Conservation (phyloP, 2,113 vertebrate genomes). For the Bombycilla garrulus region DNA sequence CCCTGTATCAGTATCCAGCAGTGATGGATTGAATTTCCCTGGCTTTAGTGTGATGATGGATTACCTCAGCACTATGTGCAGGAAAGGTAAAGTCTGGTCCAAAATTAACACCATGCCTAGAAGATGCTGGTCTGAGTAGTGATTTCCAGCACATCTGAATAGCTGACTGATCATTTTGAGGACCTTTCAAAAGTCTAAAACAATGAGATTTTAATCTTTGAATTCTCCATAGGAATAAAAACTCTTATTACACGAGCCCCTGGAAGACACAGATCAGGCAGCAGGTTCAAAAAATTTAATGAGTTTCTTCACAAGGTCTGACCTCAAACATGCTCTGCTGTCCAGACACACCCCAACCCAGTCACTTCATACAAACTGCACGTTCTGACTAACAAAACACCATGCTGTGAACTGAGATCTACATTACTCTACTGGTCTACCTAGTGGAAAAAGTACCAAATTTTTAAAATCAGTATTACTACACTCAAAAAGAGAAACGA, state of each 20-base stretch:
- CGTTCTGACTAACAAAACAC: fast-evolving
- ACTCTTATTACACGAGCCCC: neutral
- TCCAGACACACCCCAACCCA: neutral
- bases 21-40: conserved; percentile 76
- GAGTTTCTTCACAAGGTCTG: neutral
- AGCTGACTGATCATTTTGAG: neutral
- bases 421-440: neutral
- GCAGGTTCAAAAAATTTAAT: neutral
- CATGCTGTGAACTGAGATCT: neutral
- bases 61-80: conserved; percentile 61
- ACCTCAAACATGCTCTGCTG: neutral
- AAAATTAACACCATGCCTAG: conserved; percentile 72
- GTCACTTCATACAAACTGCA: neutral
- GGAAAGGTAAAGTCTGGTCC: conserved; percentile 55
- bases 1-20: conserved; percentile 71
- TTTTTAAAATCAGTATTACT: neutral
- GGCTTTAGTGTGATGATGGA: conserved; percentile 76
- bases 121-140: conserved; percentile 16
- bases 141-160: conserved; percentile 11
- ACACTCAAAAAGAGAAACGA: neutral
- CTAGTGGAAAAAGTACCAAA: neutral
- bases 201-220: neutral
- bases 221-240: neutral
- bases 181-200: conserved; percentile 27
- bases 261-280: neutral